phyloP scores from a whole-genome alignment of 2,888 invertebrate species.

The Neocrepidodera transversa region DNA sequence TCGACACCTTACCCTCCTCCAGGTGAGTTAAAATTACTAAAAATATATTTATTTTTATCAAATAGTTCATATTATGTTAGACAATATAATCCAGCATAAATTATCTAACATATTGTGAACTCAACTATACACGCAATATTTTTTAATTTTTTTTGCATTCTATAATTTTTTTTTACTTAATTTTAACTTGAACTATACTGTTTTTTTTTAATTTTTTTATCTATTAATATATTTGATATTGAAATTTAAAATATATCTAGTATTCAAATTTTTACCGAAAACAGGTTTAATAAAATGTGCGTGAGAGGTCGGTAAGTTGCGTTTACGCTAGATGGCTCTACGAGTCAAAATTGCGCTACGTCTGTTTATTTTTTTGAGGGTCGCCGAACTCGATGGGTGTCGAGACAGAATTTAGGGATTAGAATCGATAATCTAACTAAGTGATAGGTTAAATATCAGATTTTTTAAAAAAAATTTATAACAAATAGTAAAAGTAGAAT shows the following conservation, averaged over 20 bases:
- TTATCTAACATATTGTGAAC: too few relatives aligned
- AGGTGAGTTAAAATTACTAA: constrained; percentile 62
- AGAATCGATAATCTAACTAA: too few relatives aligned
- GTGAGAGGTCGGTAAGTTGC: constrained; percentile 6
- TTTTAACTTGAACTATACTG: too few relatives aligned
- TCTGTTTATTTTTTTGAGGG: constrained; percentile 18
- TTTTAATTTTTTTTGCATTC: too few relatives aligned
- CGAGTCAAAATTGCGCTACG: constrained; percentile 39
- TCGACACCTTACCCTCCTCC: constrained; percentile 81
- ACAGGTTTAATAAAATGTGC: constrained; percentile 6
- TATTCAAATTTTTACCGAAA: constrained; percentile 7
- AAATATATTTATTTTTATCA: neutral
- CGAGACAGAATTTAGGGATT: constrained; percentile 9
- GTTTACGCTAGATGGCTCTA: constrained; percentile 53
- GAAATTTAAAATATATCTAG: too few relatives aligned
- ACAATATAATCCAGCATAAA: neutral
- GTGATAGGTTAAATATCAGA: too few relatives aligned
- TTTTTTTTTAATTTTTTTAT: too few relatives aligned
- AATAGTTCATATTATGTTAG: neutral
- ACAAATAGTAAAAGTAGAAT: too few relatives aligned
- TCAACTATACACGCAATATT: too few relatives aligned
- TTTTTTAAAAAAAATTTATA: too few relatives aligned
- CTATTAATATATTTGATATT: too few relatives aligned
- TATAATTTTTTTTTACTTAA: too few relatives aligned
- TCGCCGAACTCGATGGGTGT: constrained; percentile 25